Base-by-base conservation (phyloP, 2,888 invertebrate species). In the Lasioglossum malachurum region DNA sequence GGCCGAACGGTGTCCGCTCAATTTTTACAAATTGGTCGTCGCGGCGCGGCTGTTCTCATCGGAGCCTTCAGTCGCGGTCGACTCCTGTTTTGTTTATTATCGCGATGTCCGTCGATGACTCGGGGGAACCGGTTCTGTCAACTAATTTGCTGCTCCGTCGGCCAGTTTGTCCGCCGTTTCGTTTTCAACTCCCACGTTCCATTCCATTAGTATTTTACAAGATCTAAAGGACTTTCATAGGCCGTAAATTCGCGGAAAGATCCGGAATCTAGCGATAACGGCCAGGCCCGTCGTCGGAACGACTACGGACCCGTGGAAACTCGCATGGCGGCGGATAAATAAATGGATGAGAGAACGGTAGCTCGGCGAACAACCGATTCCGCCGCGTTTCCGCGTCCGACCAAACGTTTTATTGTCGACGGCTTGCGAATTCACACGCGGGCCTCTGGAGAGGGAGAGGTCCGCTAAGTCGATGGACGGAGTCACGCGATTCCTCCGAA, bases 401-500 rank as follows among this genome's bases (percentile, higher is more conserved):
- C 57, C 23, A 71, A 67, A 31, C 60, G 46, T 72, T 60, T 57
- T 72, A 77, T 83, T 53, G 44, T 38, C 64, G 64, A 67, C 46
- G n/a, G 49, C 14, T 35, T 44, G 44, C 8, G 60, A 73, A 49
- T 81, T 64, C 75, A 35, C 16, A 41, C 80, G 71, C 8, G 23
- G 38, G 3, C 35, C 67, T n/a, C 23, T 2, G 2, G 10, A 53
- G 10, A 8, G 53, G n/a, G 60, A 60, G 31, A n/a, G 41, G 73
- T 69, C 41, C 49, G 44, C 46, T 5, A 14, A 60, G 82, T 57
- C 64, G 80, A 82, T 64, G 67, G 67, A 31, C 19, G 44, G 46
- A 77, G 46, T 80, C 76, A 86, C 84, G 84, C 72, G 85, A 74
- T 73, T 76, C 57, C 67, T 49, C 80, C 60, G n/a, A 77, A 77